Evolutionary conservation across 2,113 vertebrate genomes (phyloP).

Genomic region (Dicentrarchus labrax): DNA sequence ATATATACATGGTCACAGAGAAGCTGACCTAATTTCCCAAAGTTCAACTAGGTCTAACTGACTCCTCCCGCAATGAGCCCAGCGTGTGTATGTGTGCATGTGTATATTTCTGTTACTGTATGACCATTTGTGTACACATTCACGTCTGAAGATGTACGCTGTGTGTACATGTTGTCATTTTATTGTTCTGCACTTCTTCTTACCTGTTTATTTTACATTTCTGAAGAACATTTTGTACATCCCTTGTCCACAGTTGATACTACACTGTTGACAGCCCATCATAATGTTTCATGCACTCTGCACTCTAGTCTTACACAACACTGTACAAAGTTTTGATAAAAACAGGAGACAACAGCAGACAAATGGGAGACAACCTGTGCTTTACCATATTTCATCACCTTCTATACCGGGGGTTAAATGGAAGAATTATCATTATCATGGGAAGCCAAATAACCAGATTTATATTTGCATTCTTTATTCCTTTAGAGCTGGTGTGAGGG

Average conservation of each 20-base stretch:
- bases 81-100: not conserved
- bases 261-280: not conserved
- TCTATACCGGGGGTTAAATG: not conserved
- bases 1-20: not conserved
- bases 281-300: not conserved
- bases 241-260: not conserved
- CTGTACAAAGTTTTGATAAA: not conserved
- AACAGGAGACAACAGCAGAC: not conserved
- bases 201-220: not conserved
- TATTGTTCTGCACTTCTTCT: not conserved
- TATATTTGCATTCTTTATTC: slow-evolving; percentile 25
- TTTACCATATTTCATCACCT: not conserved
- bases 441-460: slow-evolving; percentile 24
- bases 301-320: slow-evolving; percentile 16
- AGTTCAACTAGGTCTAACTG: not conserved
- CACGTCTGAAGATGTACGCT: no score
- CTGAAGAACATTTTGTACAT: not conserved
- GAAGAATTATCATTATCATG: slow-evolving; percentile 4
- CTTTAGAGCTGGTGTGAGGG: not conserved
- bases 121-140: not conserved
- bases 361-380: not conserved
- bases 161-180: not conserved
- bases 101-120: not conserved
- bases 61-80: not conserved
- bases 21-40: not conserved